Base-by-base conservation (phyloP, 2,888 invertebrate species). In the Cryptus viduatorius region DNA sequence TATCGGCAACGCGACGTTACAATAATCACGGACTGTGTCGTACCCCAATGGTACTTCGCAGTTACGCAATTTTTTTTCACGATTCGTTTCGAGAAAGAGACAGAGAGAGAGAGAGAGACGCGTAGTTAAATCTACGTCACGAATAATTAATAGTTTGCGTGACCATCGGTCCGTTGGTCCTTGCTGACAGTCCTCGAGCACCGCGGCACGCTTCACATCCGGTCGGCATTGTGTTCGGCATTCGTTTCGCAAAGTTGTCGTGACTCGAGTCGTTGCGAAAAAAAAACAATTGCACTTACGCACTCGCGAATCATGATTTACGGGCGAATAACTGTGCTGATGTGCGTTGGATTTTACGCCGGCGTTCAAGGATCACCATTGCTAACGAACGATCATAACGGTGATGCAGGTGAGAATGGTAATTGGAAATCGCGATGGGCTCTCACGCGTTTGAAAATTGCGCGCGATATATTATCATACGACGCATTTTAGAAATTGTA, bases 111-210 rank as follows among this genome's bases (percentile, higher is more conserved):
- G 46, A 56, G 56, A 7, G 56, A 24, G 19, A 12, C 56, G 56
- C 61, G 71, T 48, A 79, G 24, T 46, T 65, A 53, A 83, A 76
- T 76, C 7, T 71, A 79, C 83, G 72, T 77, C 79, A 76, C 79
- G 67, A 76, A 71, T 83, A 83, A 83, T 83, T 83, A 83, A 76
- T 56, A 31, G 56, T 48, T 80, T 67, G 83, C 80, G 81, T 81
- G 84, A 81, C 75, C 16, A n/a, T 24, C 10, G 19, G 69, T 64
- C 46, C 29, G 69, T 24, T 4, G 56, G 56, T 61, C 69, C 78
- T 69, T 61, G 78, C 44, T n/a, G 19, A 61, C 61, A 72, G 84
- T 78, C 48, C 72, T 64, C 73, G 46, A 24, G 29, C 48, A 12
- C 77, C 71, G 82, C 77, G 77, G 77, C 78, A 64, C 73, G 71